These are phyloP conservation scores for Cacoxenus indagator DNA, from an alignment of 2,888 invertebrate genomes.

Conservation along the genomic window DNA sequence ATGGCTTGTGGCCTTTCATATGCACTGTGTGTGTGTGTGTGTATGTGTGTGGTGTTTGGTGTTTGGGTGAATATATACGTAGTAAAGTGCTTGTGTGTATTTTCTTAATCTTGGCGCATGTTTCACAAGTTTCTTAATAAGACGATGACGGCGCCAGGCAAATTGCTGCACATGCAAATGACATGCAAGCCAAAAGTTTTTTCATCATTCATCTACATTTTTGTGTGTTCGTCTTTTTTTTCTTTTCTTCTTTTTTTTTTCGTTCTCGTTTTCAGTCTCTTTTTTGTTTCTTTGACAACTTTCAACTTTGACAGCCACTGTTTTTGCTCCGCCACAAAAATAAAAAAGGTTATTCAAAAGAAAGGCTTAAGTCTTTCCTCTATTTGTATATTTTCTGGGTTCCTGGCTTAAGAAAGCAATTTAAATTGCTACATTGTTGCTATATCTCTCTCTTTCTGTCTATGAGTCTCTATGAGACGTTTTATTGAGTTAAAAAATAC, in stretches of 20 bases:
- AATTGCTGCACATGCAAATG: conserved; percentile 22
- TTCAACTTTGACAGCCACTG: not conserved
- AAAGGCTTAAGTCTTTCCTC: not conserved
- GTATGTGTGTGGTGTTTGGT: conserved; percentile 21
- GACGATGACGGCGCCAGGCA: conserved; percentile 5
- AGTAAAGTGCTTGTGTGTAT: conserved; percentile 20
- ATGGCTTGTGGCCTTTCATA: not conserved
- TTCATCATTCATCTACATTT: conserved; percentile 29
- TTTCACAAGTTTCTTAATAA: conserved; percentile 28
- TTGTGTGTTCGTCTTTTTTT: not conserved
- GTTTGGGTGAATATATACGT: too few relatives aligned
- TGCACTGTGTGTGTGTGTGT: conserved; percentile 26
- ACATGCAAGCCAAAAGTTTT: conserved; percentile 53
- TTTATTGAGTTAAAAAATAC: too few relatives aligned
- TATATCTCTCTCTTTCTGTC: too few relatives aligned
- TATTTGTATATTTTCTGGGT: too few relatives aligned
- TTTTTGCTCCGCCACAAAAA: not conserved
- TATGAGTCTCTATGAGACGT: too few relatives aligned
- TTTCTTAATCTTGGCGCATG: conserved; percentile 41
- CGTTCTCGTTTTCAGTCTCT: conserved; percentile 7
- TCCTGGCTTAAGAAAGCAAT: too few relatives aligned
- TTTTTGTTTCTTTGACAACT: conserved; percentile 1
- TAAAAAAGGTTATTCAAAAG: not conserved
- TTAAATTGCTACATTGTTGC: too few relatives aligned
- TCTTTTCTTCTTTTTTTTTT: too few relatives aligned